Conservation (phyloP, 2,113 vertebrate genomes). For the Penelope pileata region DNA sequence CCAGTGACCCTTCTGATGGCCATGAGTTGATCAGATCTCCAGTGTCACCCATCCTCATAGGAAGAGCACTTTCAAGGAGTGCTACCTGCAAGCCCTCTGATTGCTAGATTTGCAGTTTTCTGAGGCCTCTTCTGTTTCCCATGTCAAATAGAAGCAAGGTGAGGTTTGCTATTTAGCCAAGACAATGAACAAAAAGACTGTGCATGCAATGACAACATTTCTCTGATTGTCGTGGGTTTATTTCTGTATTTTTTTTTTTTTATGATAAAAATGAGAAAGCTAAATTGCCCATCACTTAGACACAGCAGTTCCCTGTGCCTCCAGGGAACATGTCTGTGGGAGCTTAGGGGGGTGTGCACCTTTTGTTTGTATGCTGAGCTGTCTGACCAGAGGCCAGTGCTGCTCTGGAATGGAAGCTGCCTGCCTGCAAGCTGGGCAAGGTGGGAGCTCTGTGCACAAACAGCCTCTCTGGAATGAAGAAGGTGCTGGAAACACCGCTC, state of each 20-base stretch:
- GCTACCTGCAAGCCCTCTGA: not conserved
- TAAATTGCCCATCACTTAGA: not conserved
- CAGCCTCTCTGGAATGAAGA: not conserved
- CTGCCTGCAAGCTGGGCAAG: not conserved
- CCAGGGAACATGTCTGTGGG: not conserved
- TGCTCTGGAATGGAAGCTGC: not conserved
- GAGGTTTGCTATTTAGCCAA: not conserved
- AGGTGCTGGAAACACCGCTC: not conserved
- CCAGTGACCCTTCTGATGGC: not conserved
- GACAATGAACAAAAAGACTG: not conserved
- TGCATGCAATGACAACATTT: not conserved
- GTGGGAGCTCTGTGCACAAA: not conserved
- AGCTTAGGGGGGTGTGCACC: not conserved
- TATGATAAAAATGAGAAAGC: not conserved
- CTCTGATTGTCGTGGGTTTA: not conserved
- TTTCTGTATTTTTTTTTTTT: not conserved
- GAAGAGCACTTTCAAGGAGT: not conserved
- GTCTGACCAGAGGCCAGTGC: accelerated
- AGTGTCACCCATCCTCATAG: not conserved
- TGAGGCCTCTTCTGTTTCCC: not conserved
- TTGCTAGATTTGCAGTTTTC: not conserved
- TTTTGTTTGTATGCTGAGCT: not conserved
- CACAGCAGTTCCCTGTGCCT: not conserved
- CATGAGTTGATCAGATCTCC: not conserved
- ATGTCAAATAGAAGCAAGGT: not conserved